phyloP scores from a whole-genome alignment of 1,140 invertebrate species.

The Zaprionus africanus region DNA sequence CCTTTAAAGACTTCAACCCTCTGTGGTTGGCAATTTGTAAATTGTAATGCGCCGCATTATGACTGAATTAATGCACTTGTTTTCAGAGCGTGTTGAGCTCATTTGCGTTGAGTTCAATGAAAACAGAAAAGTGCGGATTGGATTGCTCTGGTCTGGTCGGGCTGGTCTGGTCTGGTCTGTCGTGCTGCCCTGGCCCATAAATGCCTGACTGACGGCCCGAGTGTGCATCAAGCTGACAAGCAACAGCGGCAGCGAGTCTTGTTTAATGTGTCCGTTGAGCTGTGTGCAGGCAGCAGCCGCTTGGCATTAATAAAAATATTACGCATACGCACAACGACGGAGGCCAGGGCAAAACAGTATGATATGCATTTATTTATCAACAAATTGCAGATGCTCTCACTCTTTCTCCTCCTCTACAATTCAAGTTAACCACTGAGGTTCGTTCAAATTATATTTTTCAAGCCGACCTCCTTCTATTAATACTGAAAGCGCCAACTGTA shows the following conservation, averaged over 20 bases:
- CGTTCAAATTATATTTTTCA: neutral
- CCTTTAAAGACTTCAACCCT: neutral
- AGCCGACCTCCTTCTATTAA: neutral
- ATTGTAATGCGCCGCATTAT: slow-evolving; percentile 44
- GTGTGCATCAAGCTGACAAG: slow-evolving; percentile 49
- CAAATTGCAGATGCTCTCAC: slow-evolving; percentile 12
- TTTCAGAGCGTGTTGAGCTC: slow-evolving; percentile 29
- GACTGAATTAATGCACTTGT: slow-evolving; percentile 42
- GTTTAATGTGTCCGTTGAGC: slow-evolving; percentile 6
- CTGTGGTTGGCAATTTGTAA: slow-evolving; percentile 13
- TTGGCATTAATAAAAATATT: slow-evolving; percentile 53
- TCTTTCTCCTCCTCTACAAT: neutral
- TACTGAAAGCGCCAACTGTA: neutral
- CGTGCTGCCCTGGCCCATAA: slow-evolving; percentile 19
- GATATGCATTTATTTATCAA: slow-evolving; percentile 29
- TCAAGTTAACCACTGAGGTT: neutral
- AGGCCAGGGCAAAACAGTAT: slow-evolving; percentile 2
- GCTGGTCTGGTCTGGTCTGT: neutral
- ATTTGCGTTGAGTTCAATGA: slow-evolving; percentile 31
- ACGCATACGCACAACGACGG: slow-evolving; percentile 30
- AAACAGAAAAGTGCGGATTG: slow-evolving; percentile 23
- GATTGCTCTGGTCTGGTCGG: neutral
- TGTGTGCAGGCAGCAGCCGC: slow-evolving; percentile 9
- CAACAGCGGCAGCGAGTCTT: slow-evolving; percentile 3
- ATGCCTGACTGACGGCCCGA: slow-evolving; percentile 44